Percentiles rank a stretch among this genome's conserved stretches.
These are phyloP conservation scores for Halocaridina rubra DNA, from an alignment of 2,888 invertebrate species.

Conservation along the genomic window DNA sequence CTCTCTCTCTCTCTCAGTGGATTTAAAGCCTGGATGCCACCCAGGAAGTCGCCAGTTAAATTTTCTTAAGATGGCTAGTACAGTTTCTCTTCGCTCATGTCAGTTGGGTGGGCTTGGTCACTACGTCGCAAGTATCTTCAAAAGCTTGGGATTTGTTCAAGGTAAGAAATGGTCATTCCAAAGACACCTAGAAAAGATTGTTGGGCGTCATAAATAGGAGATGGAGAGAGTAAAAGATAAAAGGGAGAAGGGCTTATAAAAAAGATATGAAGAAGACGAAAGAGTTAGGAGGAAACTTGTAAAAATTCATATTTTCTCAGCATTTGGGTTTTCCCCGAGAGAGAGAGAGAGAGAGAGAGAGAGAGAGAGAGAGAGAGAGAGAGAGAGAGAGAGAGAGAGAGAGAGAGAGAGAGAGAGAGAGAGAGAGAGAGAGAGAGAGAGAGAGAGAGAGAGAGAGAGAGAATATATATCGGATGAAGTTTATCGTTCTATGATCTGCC, in stretches of 20 bases:
- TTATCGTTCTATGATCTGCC: neutral
- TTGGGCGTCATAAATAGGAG: neutral
- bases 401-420: neutral
- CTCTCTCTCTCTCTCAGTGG: too few relatives aligned
- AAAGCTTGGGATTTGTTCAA: too few relatives aligned
- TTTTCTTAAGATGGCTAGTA: too few relatives aligned
- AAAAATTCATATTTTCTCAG: too few relatives aligned
- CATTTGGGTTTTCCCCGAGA: too few relatives aligned
- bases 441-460: neutral
- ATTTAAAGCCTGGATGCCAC: too few relatives aligned
- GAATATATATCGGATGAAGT: neutral
- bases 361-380: conserved; percentile 12
- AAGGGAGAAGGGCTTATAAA: neutral
- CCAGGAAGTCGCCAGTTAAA: too few relatives aligned
- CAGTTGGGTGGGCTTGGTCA: too few relatives aligned
- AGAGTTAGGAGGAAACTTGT: neutral
- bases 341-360: neutral
- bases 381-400: neutral
- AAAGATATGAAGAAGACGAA: neutral
- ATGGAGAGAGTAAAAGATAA: neutral
- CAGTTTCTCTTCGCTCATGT: too few relatives aligned
- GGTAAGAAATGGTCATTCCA: too few relatives aligned
- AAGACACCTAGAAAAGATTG: too few relatives aligned
- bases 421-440: neutral
- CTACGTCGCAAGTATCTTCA: too few relatives aligned